Evolutionary conservation across 2,888 invertebrate species (phyloP).

Genomic region (Drosophila fulvimacula): DNA sequence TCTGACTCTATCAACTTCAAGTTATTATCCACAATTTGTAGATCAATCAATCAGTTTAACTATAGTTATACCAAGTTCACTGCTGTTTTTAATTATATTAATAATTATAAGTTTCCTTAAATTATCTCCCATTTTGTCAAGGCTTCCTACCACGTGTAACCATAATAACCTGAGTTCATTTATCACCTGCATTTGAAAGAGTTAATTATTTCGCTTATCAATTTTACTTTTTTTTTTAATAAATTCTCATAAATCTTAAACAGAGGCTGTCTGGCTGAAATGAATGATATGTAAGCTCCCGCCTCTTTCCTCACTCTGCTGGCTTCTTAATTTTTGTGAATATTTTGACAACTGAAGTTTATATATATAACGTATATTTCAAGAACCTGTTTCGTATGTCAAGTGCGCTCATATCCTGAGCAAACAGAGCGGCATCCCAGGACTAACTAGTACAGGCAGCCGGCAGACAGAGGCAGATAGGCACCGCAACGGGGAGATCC

Average conservation of each 20-base stretch:
- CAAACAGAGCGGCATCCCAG: constrained; percentile 47
- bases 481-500: neutral
- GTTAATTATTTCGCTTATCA: constrained; percentile 7
- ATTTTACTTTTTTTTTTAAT: neutral
- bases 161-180: neutral
- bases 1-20: no score
- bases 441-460: constrained; percentile 46
- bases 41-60: no score
- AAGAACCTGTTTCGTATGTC: constrained; percentile 64
- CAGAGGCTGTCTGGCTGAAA: neutral
- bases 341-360: constrained; percentile 53
- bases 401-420: constrained; percentile 62
- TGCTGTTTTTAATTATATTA: no score
- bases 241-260: neutral
- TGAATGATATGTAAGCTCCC: neutral
- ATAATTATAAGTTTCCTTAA: neutral
- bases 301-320: constrained; percentile 12
- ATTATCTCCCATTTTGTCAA: no score
- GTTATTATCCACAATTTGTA: no score
- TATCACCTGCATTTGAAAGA: constrained; percentile 1
- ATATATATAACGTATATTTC: constrained; percentile 37
- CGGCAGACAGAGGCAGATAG: constrained; percentile 15
- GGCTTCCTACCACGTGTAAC: no score
- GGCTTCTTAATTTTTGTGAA: constrained; percentile 41
- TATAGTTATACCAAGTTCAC: no score